These are phyloP conservation scores for Crotalus horridus DNA, from an alignment of 2,113 vertebrate genomes.

Conservation along the genomic window DNA sequence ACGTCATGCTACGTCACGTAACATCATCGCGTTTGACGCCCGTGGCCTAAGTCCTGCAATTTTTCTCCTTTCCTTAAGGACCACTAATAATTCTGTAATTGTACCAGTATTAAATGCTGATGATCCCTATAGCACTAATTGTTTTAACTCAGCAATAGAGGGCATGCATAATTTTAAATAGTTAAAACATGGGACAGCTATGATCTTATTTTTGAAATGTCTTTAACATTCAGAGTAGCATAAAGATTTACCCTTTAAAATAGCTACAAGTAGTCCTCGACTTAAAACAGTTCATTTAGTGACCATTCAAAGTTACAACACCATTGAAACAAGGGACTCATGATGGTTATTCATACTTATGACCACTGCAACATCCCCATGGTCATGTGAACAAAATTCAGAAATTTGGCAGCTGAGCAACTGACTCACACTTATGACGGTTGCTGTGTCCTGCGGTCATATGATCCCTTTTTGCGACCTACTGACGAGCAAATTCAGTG, in stretches of 20 bases:
- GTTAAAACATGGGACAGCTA: not conserved
- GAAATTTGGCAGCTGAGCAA: not conserved
- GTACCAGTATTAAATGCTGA: not conserved
- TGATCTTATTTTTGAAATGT: slow-evolving; percentile 8
- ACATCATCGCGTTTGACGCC: too few relatives aligned
- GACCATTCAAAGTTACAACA: not conserved
- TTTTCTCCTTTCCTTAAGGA: not conserved
- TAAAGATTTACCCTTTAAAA: not conserved
- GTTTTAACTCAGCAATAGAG: not conserved
- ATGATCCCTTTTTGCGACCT: not conserved
- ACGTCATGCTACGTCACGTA: too few relatives aligned
- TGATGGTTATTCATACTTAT: not conserved
- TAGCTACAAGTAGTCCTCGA: not conserved
- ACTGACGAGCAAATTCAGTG: not conserved
- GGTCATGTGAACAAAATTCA: not conserved
- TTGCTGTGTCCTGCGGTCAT: not conserved
- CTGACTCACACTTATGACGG: not conserved
- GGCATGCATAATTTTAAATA: not conserved
- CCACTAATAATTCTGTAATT: not conserved
- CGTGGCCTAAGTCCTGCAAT: not conserved
- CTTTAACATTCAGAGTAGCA: not conserved
- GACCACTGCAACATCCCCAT: not conserved
- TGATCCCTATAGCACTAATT: not conserved
- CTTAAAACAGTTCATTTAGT: not conserved
- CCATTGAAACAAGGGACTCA: not conserved